phyloP scores from a whole-genome alignment of 2,888 invertebrate species.

The Lydus trimaculatus region DNA sequence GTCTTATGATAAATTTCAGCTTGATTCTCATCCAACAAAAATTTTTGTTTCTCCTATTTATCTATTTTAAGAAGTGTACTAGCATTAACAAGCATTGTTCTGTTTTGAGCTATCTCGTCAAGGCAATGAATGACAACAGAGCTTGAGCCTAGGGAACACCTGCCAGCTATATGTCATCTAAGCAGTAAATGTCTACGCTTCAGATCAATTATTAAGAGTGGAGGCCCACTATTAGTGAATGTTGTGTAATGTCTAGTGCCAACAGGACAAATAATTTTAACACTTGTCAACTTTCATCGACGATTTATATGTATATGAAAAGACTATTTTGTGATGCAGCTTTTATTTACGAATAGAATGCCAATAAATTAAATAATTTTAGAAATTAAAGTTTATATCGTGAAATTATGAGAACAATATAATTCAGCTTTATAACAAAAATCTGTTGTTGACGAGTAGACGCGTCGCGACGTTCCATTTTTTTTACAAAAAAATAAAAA shows the following conservation, averaged over 20 bases:
- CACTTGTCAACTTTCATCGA: slow-evolving; percentile 45
- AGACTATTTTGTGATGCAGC: slow-evolving; percentile 2
- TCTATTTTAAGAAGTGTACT: not conserved
- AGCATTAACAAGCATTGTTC: not conserved
- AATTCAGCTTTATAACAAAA: not conserved
- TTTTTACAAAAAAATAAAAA: not conserved
- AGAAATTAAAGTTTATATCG: no score
- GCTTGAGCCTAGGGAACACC: slow-evolving; percentile 37
- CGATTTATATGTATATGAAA: slow-evolving; percentile 41
- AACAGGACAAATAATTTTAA: slow-evolving; percentile 48
- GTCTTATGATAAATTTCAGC: not conserved
- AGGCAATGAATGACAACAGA: slow-evolving; percentile 33
- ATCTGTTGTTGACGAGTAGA: not conserved
- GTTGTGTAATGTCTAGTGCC: slow-evolving; percentile 43
- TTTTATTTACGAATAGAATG: not conserved
- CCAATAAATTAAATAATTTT: not conserved
- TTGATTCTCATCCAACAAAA: not conserved
- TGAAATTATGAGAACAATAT: not conserved
- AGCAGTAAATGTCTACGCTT: slow-evolving; percentile 41
- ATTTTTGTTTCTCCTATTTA: not conserved
- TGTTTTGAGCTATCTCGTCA: slow-evolving; percentile 20
- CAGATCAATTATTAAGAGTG: slow-evolving; percentile 44
- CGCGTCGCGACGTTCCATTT: no score
- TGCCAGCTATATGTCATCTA: slow-evolving; percentile 45
- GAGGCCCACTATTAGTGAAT: slow-evolving; percentile 37